Evolutionary conservation across 1,140 invertebrate species (phyloP).

Genomic region (Drosophila novamexicana): DNA sequence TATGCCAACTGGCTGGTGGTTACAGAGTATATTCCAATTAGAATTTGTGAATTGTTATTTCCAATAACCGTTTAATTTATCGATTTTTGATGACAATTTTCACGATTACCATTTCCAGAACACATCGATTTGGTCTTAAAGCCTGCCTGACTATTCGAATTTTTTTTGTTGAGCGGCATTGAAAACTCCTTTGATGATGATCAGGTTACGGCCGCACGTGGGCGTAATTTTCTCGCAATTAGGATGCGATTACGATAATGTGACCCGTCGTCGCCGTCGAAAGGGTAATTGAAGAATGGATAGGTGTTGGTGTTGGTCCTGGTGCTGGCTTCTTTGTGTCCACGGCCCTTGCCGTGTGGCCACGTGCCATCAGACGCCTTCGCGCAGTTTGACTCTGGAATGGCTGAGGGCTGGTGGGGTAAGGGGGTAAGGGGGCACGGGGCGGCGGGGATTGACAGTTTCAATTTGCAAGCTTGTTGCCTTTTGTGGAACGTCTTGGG

Average conservation of each 20-base stretch:
- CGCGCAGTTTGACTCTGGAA: constrained; percentile 5
- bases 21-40: too few species aligned
- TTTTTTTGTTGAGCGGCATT: neutral
- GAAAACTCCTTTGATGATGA: constrained; percentile 65
- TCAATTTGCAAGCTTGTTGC: constrained; percentile 69
- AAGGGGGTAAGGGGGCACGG: neutral
- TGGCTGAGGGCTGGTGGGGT: neutral
- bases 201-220: constrained; percentile 83
- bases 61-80: too few species aligned
- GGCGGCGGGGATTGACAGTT: constrained; percentile 44
- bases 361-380: constrained; percentile 71
- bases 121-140: too few species aligned
- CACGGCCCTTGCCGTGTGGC: constrained; percentile 34
- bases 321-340: constrained; percentile 24
- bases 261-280: constrained; percentile 52
- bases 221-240: constrained; percentile 84
- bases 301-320: constrained; percentile 36
- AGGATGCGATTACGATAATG: constrained; percentile 84
- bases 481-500: constrained; percentile 9
- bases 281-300: constrained; percentile 77
- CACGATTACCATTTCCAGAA: too few species aligned
- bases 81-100: too few species aligned
- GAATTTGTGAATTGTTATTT: too few species aligned
- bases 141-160: too few species aligned
- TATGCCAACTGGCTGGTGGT: too few species aligned